phyloP scores from a whole-genome alignment of 2,888 invertebrate genomes.

The Xiphydria camelus region DNA sequence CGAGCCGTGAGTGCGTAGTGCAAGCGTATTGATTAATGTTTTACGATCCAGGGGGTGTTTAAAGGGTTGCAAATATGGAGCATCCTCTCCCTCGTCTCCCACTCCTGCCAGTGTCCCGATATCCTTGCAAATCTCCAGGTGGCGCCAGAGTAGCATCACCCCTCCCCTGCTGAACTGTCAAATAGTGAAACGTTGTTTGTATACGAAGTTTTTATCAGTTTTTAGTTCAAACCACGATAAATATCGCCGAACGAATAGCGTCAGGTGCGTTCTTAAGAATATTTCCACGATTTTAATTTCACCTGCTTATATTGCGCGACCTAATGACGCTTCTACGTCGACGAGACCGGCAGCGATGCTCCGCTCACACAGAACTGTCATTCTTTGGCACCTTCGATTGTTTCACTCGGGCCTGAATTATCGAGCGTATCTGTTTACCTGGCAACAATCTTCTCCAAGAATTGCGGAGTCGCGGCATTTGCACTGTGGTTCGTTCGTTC shows the following conservation, averaged over 20 bases:
- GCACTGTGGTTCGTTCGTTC: too few species aligned
- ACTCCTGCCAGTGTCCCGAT: not conserved
- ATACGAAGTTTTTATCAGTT: conserved; percentile 43
- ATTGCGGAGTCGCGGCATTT: too few species aligned
- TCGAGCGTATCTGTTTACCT: too few species aligned
- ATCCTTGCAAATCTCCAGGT: conserved; percentile 16
- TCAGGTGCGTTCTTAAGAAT: conserved; percentile 27
- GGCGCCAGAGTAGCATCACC: conserved; percentile 19
- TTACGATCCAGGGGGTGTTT: conserved; percentile 6
- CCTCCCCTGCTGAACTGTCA: conserved; percentile 40
- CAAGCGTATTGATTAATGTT: conserved; percentile 14
- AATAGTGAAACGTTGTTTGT: conserved; percentile 47
- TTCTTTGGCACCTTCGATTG: conserved; percentile 15
- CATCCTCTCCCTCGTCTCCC: conserved; percentile 6
- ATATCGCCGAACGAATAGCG: conserved; percentile 9
- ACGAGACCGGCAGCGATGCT: conserved; percentile 26
- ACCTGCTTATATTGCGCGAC: too few species aligned
- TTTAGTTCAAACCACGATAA: conserved; percentile 21
- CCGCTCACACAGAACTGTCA: conserved; percentile 21
- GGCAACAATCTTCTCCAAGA: too few species aligned
- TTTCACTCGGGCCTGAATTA: too few species aligned
- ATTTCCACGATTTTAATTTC: too few species aligned
- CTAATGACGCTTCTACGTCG: conserved; percentile 3
- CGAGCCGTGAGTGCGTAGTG: not conserved
- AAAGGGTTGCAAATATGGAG: conserved; percentile 11